Evolutionary conservation across 1,140 invertebrate species (phyloP), one percentile per base, ranked within the genome.

Genomic region (Pantala flavescens): DNA sequence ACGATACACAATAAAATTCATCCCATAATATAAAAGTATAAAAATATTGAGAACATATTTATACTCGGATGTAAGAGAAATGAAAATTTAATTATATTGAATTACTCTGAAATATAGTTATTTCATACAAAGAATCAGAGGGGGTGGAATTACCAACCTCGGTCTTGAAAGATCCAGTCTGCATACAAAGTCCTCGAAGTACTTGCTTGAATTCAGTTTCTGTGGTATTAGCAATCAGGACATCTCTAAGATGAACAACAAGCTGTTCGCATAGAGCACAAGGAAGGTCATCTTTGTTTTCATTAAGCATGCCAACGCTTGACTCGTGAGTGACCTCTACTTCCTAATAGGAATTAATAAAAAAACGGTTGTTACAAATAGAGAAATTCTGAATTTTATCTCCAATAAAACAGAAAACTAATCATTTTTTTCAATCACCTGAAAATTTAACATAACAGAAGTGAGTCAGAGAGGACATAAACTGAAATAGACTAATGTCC

Each of bases 211-310:
- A 96, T 84, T 95, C 92, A 0, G 82, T 76, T 81, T 93, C 89
- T 0, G 94, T 94, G 0, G 93, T 94, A 79, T 96, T 95, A n/a
- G 93, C 88, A 36, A 93, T 85, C 0, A 96, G 81, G 23, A 93
- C 84, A 81, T 95, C 91, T 75, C 87, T 88, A 75, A 95, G 82
- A 84, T 96, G 93, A 43, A 83, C 82, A 0, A 95, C 90, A 24
- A 95, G 80, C 81, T 93, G 90, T 79, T 93, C 88, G 80, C 93
- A 96, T 71, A 96, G 86, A 77, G 95, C 90, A 80, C 93, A 96
- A 21, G 93, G 89, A 43, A 93, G 81, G 81, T 93, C 91, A 1
- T 63, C 49, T 12, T 1, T 77, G 77, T 11, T 21, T 71, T 5
- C 23, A 74, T 12, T 21, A 23, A 19, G 28, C 36, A 23, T 74